These are phyloP conservation scores for Hypotaenidia philippensis DNA, from an alignment of 2,797 vertebrate genomes.

Conservation along the genomic window DNA sequence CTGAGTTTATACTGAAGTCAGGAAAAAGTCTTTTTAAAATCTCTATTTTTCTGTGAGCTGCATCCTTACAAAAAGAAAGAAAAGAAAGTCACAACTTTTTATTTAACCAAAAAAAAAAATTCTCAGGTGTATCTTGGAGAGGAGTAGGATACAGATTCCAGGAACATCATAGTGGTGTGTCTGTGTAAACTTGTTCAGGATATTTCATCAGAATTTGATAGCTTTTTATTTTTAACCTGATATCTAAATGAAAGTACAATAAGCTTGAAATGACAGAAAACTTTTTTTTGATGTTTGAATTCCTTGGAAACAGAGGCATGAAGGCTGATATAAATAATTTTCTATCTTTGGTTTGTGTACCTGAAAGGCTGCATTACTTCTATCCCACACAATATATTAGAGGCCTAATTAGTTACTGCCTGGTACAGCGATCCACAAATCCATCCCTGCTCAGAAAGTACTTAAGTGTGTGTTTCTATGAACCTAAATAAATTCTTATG, in stretches of 20 bases:
- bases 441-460: background rate
- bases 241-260: slow-evolving; percentile 22
- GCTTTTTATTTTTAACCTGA: slow-evolving; percentile 32
- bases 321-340: background rate
- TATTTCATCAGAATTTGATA: background rate
- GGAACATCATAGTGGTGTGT: background rate
- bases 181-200: slow-evolving; percentile 10
- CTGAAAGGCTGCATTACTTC: background rate
- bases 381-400: background rate
- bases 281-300: background rate
- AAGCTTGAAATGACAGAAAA: background rate
- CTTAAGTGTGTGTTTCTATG: background rate
- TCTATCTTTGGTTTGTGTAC: background rate
- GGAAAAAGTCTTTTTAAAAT: slow-evolving; percentile 41
- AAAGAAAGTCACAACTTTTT: background rate
- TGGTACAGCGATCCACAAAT: background rate
- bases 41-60: slow-evolving; percentile 46
- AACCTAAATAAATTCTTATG: background rate
- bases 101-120: background rate
- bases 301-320: background rate
- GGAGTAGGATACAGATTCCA: background rate
- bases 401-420: background rate
- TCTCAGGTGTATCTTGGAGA: slow-evolving; percentile 18
- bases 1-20: slow-evolving; percentile 18
- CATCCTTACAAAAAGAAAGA: background rate